Percentiles rank a stretch among this genome's conserved stretches.
phyloP scores from a whole-genome alignment of 2,797 vertebrate species.

The Channallabes apus region DNA sequence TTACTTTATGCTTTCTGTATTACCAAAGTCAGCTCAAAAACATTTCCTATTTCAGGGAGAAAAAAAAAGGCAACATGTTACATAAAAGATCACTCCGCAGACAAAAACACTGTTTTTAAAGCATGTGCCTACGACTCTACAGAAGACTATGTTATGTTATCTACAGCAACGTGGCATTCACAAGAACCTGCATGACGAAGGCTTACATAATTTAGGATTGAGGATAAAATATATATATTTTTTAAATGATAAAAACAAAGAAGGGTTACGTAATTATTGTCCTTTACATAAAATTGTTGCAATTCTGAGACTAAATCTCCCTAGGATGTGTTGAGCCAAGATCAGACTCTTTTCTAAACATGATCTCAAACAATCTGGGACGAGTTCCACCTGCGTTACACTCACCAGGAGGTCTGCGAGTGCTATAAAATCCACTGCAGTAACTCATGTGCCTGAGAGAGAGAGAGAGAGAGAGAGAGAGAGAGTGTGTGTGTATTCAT shows the following conservation, averaged over 20 bases:
- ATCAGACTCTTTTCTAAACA: not conserved
- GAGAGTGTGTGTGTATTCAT: not conserved
- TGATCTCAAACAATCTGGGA: not conserved
- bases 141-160: not conserved
- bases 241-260: not conserved
- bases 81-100: not conserved
- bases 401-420: not conserved
- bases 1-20: too few species aligned
- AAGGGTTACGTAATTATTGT: not conserved
- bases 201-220: not conserved
- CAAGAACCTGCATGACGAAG: not conserved
- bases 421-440: too few species aligned
- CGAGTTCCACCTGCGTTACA: not conserved
- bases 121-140: not conserved
- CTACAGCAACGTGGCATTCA: not conserved
- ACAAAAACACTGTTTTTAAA: not conserved
- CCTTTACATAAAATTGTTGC: not conserved
- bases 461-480: conserved; percentile 2
- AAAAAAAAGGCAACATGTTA: not conserved
- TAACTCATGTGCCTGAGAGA: not conserved
- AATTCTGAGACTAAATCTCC: not conserved
- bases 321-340: not conserved
- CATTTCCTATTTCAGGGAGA: too few species aligned
- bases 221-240: too few species aligned
- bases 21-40: too few species aligned